Base-by-base conservation (phyloP, 2,113 vertebrate genomes). In the Gymnocephalus cernua region DNA sequence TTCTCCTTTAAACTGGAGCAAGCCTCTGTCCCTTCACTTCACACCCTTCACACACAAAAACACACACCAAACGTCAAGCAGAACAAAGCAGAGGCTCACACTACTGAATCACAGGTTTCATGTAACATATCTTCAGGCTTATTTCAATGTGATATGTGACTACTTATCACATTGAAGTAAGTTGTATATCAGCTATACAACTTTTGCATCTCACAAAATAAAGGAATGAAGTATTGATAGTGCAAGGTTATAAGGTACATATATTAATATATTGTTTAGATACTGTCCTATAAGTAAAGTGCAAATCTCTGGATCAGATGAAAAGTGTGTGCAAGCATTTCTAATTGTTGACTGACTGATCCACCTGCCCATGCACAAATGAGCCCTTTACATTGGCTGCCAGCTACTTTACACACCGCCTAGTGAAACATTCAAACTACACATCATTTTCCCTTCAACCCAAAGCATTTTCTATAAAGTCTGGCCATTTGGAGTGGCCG, bases 231-330 rank as follows among this genome's bases (percentile, higher is more conserved):
- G 85, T 91, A 89, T 80, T 82, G 88, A 90, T 89, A 94, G 93
- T 94, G 94, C 93, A 94, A 94, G 91, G 83, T 91, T 94, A 92
- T 88, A 92, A 89, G 88, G 88, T 92, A 92, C 85, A 94, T 92
- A 95, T 93, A 94, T 95, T 94, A 94, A 95, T 93, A 93, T 94
- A 87, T 83, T 83, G 86, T 91, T 93, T 88, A 88, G 82, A 91
- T 92, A 93, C 82, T 88, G 89, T 90, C 86, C 79, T 92, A 87
- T 90, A 90, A 86, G 88, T 94, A 95, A 95, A 95, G 94, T 95
- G 94, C 94, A 95, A 95, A 90, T 93, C 84, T 92, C 89, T 91
- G 91, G 86, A 92, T 91, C 84, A 83, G 88, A 88, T 91, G 87
- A 83, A 88, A 87, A 84, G 88, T 91, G 89, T 93, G 93, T 90